These are phyloP conservation scores for Drosophila cracens DNA, from an alignment of 2,888 invertebrate species.

Conservation along the genomic window DNA sequence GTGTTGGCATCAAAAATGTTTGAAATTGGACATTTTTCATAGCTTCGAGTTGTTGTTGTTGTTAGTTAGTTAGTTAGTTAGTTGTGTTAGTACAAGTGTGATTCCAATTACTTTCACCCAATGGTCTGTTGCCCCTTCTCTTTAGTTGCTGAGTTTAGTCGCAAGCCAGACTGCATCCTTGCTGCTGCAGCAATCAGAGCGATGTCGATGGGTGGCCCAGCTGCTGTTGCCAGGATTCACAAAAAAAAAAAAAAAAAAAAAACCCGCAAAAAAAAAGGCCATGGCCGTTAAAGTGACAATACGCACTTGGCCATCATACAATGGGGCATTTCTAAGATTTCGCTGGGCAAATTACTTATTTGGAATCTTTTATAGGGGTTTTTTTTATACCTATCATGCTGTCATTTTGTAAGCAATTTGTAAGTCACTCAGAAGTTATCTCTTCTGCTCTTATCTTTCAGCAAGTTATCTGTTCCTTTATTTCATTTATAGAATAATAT, in stretches of 20 bases:
- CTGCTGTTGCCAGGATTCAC: constrained; percentile 52
- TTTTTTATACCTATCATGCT: not conserved
- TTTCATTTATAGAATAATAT: not conserved
- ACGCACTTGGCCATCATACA: constrained; percentile 38
- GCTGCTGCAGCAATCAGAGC: constrained; percentile 44
- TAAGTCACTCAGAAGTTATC: not conserved
- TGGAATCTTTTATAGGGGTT: not conserved
- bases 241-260: constrained; percentile 33
- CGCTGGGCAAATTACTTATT: not conserved
- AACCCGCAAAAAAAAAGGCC: constrained; percentile 13
- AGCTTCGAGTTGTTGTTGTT: not conserved
- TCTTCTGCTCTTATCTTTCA: not conserved
- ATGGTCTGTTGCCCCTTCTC: constrained; percentile 25
- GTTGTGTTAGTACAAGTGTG: constrained; percentile 14
- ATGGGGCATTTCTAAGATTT: constrained; percentile 10
- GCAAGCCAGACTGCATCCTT: constrained; percentile 36
- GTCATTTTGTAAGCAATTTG: not conserved
- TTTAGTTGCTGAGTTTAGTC: constrained; percentile 34
- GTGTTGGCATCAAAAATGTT: not conserved
- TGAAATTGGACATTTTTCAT: not conserved
- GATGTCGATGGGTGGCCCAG: constrained; percentile 60
- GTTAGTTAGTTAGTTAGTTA: not conserved
- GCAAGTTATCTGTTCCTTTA: not conserved
- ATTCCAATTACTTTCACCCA: constrained; percentile 46
- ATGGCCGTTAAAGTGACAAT: constrained; percentile 56